Conservation (phyloP, 2,113 vertebrate species). For the Oncorhynchus masou region DNA sequence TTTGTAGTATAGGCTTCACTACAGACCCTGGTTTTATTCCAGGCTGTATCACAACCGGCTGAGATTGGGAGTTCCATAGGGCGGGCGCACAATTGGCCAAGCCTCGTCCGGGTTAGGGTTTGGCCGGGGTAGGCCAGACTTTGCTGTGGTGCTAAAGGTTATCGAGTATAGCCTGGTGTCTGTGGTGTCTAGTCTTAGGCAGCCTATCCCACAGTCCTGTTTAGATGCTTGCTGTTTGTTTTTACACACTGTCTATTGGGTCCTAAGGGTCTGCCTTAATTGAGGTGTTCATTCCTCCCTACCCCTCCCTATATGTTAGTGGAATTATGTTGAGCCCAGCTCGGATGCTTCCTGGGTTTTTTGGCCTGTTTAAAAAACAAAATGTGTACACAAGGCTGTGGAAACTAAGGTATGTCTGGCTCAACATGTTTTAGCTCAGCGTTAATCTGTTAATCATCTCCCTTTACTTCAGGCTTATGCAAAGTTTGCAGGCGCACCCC, state of each 20-base stretch:
- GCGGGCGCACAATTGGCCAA: too few species aligned
- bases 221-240: background rate
- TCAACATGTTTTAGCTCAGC: background rate
- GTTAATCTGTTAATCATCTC: background rate
- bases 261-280: background rate
- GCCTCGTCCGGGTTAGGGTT: too few species aligned
- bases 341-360: background rate
- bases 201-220: background rate
- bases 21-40: too few species aligned
- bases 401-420: background rate
- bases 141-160: background rate
- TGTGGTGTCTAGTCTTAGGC: too few species aligned
- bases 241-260: background rate
- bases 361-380: background rate
- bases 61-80: too few species aligned
- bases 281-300: background rate
- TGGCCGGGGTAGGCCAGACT: background rate
- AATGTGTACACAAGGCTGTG: background rate
- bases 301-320: background rate
- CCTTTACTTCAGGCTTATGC: slow-evolving; percentile 77
- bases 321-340: background rate
- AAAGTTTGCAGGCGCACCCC: slow-evolving; percentile 85
- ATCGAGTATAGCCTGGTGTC: background rate
- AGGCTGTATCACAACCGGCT: too few species aligned
- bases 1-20: too few species aligned